phyloP scores from a whole-genome alignment of 2,888 invertebrate species.

The Aplocera efformata region DNA sequence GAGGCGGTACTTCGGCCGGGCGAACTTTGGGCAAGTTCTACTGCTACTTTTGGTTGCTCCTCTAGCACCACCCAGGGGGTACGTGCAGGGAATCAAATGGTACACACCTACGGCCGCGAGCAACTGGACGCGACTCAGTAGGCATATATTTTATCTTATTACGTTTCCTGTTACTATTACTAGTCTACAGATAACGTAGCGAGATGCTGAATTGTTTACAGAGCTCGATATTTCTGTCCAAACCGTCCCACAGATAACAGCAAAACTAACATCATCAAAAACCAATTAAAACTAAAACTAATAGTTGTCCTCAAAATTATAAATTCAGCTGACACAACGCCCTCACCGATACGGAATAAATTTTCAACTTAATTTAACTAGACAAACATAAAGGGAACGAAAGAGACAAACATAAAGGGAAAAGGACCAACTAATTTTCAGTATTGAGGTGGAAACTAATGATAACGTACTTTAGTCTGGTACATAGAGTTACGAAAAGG shows the following conservation, averaged over 20 bases:
- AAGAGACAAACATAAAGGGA: conserved; percentile 59
- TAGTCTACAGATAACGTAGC: neutral
- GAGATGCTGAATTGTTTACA: neutral
- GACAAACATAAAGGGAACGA: conserved; percentile 71
- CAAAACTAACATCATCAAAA: conserved; percentile 55
- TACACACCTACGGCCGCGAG: too few species aligned
- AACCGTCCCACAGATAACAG: conserved; percentile 30
- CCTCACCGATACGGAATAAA: conserved; percentile 73
- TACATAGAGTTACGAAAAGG: conserved; percentile 28
- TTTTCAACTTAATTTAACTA: conserved; percentile 80
- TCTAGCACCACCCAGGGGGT: too few species aligned
- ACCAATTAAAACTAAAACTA: conserved; percentile 54
- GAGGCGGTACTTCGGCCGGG: too few species aligned
- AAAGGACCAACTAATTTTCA: conserved; percentile 41
- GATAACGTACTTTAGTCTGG: conserved; percentile 64
- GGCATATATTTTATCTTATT: neutral
- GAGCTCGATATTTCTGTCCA: conserved; percentile 20
- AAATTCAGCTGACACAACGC: conserved; percentile 73
- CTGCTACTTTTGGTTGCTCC: too few species aligned
- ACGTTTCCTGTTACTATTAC: too few species aligned
- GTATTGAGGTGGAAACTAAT: conserved; percentile 75
- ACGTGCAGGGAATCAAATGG: too few species aligned
- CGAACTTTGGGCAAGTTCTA: too few species aligned
- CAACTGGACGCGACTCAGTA: too few species aligned
- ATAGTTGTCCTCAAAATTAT: conserved; percentile 70